Base-by-base conservation (phyloP, 2,888 invertebrate species). In the Harpagoxenus sublaevis region DNA sequence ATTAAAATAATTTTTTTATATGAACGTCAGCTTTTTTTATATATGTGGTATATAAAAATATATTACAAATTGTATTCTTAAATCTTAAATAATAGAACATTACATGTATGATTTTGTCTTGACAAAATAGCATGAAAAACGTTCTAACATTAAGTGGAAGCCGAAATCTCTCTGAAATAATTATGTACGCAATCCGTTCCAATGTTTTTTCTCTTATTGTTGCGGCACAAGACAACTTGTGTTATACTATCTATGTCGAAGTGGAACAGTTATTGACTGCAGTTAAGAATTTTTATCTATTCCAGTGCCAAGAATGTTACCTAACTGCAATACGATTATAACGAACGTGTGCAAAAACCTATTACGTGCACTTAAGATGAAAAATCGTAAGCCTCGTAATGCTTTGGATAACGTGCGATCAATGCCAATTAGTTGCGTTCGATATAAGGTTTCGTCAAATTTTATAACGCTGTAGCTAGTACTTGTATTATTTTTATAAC, bases 251-350 rank as follows among this genome's bases (percentile, higher is more conserved):
- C 35, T 75, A 78, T 57, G 55, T 79, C 55, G 31, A 75, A 82
- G 35, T 88, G 45, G 60, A 57, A 31, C 57, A 83, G 31, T 15
- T 79, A 28, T 81, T 71, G 51, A 55, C 83, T 87, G 78, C 68
- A 83, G 9, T 35, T 83, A 45, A 5, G 53, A 63, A 71, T 81
- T 78, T 83, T 74, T 51, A 71, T 68, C 78, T 86, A 65, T 82
- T 83, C 42, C 66, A 71, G 18, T 75, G 55, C 63, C 28, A 35
- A 45, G 70, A 45, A 18, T 48, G 35, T 89, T 79, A 77, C 51
- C 63, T 75, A 84, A 65, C 75, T 83, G 53, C 35, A 81, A 28
- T 62, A 82, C 71, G 81, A 31, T 31, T 45, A 35, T 48, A 39
- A 42, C 31, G 31, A 3, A 51, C 12, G 1, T 42, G 8, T 1